These are phyloP conservation scores for Sebastes baramenuke DNA, from an alignment of 2,797 vertebrate species.

Conservation along the genomic window DNA sequence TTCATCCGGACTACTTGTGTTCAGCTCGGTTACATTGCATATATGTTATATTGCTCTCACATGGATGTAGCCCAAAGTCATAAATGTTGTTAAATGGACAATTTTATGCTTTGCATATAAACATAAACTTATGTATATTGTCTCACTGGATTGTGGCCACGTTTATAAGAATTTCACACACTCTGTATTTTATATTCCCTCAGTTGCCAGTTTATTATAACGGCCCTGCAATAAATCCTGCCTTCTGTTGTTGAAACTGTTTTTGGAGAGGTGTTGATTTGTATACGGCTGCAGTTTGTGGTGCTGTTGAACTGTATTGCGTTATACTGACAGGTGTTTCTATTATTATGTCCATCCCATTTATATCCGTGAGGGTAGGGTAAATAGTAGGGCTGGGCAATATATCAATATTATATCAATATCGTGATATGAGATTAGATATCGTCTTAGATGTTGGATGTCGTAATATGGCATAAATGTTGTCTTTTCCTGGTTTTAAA, in stretches of 20 bases:
- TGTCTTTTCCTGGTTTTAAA: too few species aligned
- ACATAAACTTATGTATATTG: not conserved
- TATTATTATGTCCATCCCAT: too few species aligned
- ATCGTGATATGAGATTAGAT: too few species aligned
- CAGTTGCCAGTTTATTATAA: not conserved
- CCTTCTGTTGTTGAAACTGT: not conserved
- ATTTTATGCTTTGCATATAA: not conserved
- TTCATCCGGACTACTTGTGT: not conserved
- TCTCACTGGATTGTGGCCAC: not conserved
- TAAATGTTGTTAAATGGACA: not conserved
- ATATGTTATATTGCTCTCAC: not conserved
- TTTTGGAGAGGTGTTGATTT: not conserved
- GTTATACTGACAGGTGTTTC: too few species aligned
- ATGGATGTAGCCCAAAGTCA: not conserved
- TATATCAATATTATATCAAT: too few species aligned
- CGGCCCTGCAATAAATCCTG: not conserved
- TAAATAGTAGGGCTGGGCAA: too few species aligned
- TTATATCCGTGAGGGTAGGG: too few species aligned
- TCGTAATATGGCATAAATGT: too few species aligned
- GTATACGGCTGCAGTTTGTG: too few species aligned
- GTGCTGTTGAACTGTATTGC: too few species aligned
- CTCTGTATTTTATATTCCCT: not conserved
- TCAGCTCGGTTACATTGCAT: not conserved
- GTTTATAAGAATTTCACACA: not conserved
- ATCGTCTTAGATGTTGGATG: fast-evolving